Conservation (phyloP, 2,888 invertebrate genomes). For the Latheticus oryzae region DNA sequence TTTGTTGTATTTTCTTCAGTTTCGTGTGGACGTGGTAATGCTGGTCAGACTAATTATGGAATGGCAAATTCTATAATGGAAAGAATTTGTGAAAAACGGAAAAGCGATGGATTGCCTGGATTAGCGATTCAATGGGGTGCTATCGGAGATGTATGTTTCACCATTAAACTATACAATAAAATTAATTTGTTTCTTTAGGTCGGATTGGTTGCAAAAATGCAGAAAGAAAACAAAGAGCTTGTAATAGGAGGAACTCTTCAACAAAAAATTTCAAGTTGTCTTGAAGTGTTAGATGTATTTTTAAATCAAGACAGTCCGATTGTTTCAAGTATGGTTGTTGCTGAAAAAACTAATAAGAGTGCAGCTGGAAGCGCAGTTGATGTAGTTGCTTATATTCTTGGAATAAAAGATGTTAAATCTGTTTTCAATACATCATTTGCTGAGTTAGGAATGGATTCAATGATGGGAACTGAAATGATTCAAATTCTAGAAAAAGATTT, state of each 20-base stretch:
- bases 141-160: no score
- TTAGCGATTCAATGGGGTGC: conserved; percentile 94
- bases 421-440: conserved; percentile 73
- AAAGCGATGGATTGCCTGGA: conserved; percentile 77
- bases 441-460: conserved; percentile 95
- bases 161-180: no score
- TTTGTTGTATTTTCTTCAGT: conserved; percentile 93
- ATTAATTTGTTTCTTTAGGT: conserved; percentile 75
- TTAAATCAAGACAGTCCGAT: conserved; percentile 75
- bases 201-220: conserved; percentile 75
- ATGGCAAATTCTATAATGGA: conserved; percentile 91
- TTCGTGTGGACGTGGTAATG: conserved; percentile 92
- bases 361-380: conserved; percentile 74
- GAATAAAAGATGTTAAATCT: conserved; percentile 70
- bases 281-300: conserved; percentile 75
- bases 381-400: conserved; percentile 69
- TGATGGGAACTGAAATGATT: conserved; percentile 97
- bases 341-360: conserved; percentile 79
- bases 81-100: conserved; percentile 82
- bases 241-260: conserved; percentile 74
- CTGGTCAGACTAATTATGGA: conserved; percentile 90
- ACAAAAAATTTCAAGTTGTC: conserved; percentile 74
- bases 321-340: conserved; percentile 87
- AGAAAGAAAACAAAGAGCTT: conserved; percentile 63
- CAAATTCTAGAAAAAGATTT: conserved; percentile 91